A percentile compares a stretch with the other conserved stretches of the same genome.
phyloP scores from a whole-genome alignment of 1,140 invertebrate species.

The Meloidogyne chitwoodi region DNA sequence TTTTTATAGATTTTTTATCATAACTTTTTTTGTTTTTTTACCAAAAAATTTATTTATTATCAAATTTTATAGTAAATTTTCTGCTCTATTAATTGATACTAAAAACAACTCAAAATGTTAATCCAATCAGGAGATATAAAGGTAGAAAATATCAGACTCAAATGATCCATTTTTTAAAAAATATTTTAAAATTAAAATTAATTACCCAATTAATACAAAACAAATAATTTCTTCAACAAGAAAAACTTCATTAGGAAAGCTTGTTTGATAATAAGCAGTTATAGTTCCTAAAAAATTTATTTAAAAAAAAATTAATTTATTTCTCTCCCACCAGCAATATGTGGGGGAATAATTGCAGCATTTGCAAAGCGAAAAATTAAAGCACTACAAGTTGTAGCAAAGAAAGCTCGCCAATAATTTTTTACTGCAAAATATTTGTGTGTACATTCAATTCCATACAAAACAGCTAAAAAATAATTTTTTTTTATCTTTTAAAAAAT shows the following conservation, averaged over 20 bases:
- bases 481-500: background rate
- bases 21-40: too few species aligned
- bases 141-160: too few species aligned
- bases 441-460: conserved; percentile 98
- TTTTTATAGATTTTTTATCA: too few species aligned
- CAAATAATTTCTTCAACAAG: conserved; percentile 90
- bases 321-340: conserved; percentile 36
- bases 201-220: conserved; percentile 85
- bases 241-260: conserved; percentile 66
- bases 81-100: too few species aligned
- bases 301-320: background rate
- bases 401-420: conserved; percentile 98
- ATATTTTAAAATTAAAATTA: conserved; percentile 38
- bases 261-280: conserved; percentile 59
- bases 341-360: conserved; percentile 53
- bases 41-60: too few species aligned
- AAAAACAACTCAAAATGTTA: too few species aligned
- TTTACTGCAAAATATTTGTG: conserved; percentile 96
- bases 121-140: too few species aligned
- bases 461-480: conserved; percentile 65
- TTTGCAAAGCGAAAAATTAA: conserved; percentile 78
- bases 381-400: conserved; percentile 91
- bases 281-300: conserved; percentile 44
- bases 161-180: conserved; percentile 7
- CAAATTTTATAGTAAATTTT: too few species aligned